Conservation (phyloP, 2,888 invertebrate genomes). For the Calliscelio sp. region DNA sequence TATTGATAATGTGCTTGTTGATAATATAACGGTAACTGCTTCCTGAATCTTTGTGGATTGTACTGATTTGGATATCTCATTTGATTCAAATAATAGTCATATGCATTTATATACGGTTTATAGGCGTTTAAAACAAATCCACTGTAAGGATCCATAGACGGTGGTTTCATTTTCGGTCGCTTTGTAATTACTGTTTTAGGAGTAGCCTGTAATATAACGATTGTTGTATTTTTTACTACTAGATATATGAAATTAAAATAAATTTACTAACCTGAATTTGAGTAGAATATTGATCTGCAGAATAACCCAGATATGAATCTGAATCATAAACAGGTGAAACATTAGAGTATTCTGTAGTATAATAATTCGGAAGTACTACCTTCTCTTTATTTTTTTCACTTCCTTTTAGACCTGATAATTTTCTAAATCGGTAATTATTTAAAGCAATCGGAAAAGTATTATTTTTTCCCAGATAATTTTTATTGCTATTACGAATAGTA, state of each 20-base stretch:
- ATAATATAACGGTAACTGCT: slow-evolving; percentile 25
- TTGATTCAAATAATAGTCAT: slow-evolving; percentile 29
- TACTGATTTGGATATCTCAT: slow-evolving; percentile 6
- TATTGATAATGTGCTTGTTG: slow-evolving; percentile 1
- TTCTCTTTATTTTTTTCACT: slow-evolving; percentile 8
- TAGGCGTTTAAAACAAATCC: slow-evolving; percentile 21
- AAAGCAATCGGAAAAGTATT: slow-evolving; percentile 13
- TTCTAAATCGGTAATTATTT: slow-evolving; percentile 9
- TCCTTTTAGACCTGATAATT: background rate
- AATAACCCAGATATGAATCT: slow-evolving; percentile 1
- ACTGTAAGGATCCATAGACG: background rate
- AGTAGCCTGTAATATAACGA: background rate
- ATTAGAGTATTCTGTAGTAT: background rate
- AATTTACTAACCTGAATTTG: slow-evolving; percentile 28
- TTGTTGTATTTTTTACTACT: background rate
- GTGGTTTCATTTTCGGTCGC: background rate
- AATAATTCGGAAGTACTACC: slow-evolving; percentile 29
- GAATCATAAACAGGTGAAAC: slow-evolving; percentile 12
- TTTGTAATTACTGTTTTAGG: background rate
- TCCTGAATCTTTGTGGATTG: background rate
- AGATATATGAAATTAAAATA: background rate
- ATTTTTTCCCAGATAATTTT: slow-evolving; percentile 27
- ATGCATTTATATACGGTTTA: slow-evolving; percentile 7
- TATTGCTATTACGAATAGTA: slow-evolving; percentile 8
- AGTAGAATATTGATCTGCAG: background rate